These are phyloP conservation scores for Ganaspis brasiliensis DNA, from an alignment of 2,888 invertebrate genomes.

Conservation along the genomic window DNA sequence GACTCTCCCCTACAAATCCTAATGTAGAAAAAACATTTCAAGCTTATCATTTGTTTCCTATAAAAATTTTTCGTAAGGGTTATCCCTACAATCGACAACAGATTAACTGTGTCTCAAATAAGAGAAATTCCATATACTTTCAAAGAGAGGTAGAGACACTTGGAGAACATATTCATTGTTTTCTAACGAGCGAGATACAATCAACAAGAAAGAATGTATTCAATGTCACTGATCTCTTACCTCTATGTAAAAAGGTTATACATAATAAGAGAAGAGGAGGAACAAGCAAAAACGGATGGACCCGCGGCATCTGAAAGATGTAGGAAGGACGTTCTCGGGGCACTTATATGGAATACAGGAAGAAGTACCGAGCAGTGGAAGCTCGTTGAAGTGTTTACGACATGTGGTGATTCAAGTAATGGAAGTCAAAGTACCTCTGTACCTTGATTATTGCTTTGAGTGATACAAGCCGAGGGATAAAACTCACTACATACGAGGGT, in stretches of 20 bases:
- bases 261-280: slow-evolving; percentile 21
- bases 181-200: slow-evolving; percentile 25
- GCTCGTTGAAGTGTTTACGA: slow-evolving; percentile 42
- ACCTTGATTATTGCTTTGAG: slow-evolving; percentile 42
- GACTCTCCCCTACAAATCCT: too few species aligned
- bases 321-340: slow-evolving; percentile 37
- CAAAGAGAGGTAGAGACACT: neutral
- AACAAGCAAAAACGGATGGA: slow-evolving; percentile 42
- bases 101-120: too few species aligned
- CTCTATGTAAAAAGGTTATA: slow-evolving; percentile 8
- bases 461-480: slow-evolving; percentile 42
- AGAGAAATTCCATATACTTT: neutral
- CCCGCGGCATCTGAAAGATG: slow-evolving; percentile 40
- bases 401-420: slow-evolving; percentile 43
- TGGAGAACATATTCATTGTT: slow-evolving; percentile 15
- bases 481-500: neutral
- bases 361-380: slow-evolving; percentile 38
- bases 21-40: too few species aligned
- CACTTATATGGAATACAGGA: slow-evolving; percentile 42
- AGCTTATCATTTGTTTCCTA: too few species aligned
- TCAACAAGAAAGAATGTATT: slow-evolving; percentile 17
- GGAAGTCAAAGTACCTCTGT: slow-evolving; percentile 41
- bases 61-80: too few species aligned
- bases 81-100: too few species aligned
- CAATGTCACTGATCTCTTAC: neutral